Base-by-base conservation (phyloP, 2,888 invertebrate species). In the Norana najaformis region DNA sequence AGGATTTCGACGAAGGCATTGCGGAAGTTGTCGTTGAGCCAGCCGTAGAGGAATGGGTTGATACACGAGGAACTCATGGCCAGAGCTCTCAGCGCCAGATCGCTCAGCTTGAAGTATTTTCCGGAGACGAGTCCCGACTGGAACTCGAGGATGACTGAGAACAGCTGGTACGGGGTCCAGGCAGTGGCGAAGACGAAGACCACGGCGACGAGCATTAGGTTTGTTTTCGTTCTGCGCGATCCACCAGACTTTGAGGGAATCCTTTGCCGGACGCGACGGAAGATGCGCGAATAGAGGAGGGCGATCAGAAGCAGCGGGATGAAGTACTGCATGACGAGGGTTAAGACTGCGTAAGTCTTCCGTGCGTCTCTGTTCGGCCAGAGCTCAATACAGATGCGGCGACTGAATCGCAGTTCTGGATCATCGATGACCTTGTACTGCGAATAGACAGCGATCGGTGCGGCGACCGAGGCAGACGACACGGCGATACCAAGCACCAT, bases 381-480 rank as follows among this genome's bases (percentile, higher is more conserved):
- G 4, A 41, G 88, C 91, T 94, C 94, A 14, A 92, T 91, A 91
- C 94, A 92, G 91, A 92, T 93, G 41, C 92, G 92, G 88, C 93
- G 91, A 91, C 93, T 92, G 30, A 93, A 91, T 88, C 92, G 30
- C 30, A 93, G 89, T 34, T 92, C 91, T 39, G 93, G 92, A 89
- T 93, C 91, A 89, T 93, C 92, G 35, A 93, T 90, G 88, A 93
- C 91, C 34, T 83, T 83, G 88, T 91, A 91, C 41, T 91, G 88
- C 37, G 90, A 88, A 94, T 97, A 97, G 20, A 97, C 95, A 0
- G 97, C 98, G 93, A 94, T 92, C 13, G 95, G 95, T 69, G 93
- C 92, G 11, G 94, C 93, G 20, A 94, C 92, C 39, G 92, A 91
- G 13, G 93, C 91, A 0, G 95, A 93, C 13, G 94, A 90, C 34